phyloP scores from a whole-genome alignment of 2,797 vertebrate genomes.

The Lutjanus campechanus region DNA sequence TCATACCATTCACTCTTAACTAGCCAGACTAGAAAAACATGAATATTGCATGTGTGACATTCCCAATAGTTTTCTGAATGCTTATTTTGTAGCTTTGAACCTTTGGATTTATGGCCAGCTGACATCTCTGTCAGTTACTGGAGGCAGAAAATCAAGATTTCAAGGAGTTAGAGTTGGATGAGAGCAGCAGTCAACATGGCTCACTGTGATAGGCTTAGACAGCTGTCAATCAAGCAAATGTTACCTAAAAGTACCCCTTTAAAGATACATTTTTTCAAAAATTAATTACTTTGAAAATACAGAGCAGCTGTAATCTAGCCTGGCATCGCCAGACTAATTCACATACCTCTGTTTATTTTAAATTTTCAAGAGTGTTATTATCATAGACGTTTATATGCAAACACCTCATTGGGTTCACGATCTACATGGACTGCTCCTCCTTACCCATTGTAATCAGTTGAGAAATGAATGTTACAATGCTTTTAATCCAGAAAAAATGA shows the following conservation, averaged over 20 bases:
- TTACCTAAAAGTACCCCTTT: background rate
- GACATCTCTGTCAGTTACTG: background rate
- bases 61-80: constrained; percentile 11
- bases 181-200: background rate
- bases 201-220: background rate
- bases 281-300: background rate
- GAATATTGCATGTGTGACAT: constrained; percentile 3
- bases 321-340: too few relatives aligned
- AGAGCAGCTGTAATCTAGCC: too few relatives aligned
- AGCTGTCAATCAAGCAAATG: constrained; percentile 21
- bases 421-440: too few relatives aligned
- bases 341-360: too few relatives aligned
- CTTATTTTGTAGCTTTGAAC: background rate
- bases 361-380: too few relatives aligned
- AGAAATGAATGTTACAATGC: too few relatives aligned
- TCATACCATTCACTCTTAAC: background rate
- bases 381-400: too few relatives aligned
- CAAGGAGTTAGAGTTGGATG: constrained; percentile 1
- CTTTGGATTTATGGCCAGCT: background rate
- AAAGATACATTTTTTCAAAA: too few relatives aligned
- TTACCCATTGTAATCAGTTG: too few relatives aligned
- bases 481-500: too few relatives aligned
- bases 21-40: constrained; percentile 4
- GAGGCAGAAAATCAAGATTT: constrained; percentile 9
- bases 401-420: too few relatives aligned